phyloP scores from a whole-genome alignment of 2,113 vertebrate genomes.

The Athene cunicularia region DNA sequence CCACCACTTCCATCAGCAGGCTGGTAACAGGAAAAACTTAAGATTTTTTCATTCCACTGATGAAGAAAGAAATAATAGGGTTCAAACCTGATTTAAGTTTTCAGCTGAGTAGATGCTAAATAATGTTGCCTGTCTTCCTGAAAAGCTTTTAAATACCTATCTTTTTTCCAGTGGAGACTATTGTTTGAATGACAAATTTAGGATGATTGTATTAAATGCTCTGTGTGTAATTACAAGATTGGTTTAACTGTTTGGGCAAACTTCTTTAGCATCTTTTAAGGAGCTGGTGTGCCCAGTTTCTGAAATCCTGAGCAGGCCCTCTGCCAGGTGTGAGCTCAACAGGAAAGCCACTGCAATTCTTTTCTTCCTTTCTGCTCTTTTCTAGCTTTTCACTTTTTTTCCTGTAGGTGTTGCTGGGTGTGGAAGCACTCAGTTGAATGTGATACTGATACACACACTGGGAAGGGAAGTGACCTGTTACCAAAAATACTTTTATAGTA shows the following conservation, averaged over 20 bases:
- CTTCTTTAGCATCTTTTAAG: not conserved
- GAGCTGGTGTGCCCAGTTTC: not conserved
- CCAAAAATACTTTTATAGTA: not conserved
- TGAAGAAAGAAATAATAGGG: not conserved
- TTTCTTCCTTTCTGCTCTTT: not conserved
- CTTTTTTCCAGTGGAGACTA: not conserved
- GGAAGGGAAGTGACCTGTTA: not conserved
- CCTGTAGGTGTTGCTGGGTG: not conserved
- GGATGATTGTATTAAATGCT: not conserved
- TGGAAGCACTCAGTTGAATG: not conserved
- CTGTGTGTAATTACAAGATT: not conserved
- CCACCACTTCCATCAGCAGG: not conserved
- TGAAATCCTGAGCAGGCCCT: not conserved
- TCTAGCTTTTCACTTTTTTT: not conserved
- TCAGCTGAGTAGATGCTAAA: not conserved
- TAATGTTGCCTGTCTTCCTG: not conserved
- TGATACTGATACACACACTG: fast-evolving
- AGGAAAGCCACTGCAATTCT: not conserved
- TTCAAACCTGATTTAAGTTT: not conserved
- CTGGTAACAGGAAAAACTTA: not conserved
- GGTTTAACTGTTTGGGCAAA: not conserved
- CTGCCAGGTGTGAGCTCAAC: not conserved
- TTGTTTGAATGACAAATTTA: not conserved
- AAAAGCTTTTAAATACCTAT: not conserved
- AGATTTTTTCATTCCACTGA: not conserved